phyloP scores from a whole-genome alignment of 1,140 invertebrate species.

The Pseudomyrmex gracilis region DNA sequence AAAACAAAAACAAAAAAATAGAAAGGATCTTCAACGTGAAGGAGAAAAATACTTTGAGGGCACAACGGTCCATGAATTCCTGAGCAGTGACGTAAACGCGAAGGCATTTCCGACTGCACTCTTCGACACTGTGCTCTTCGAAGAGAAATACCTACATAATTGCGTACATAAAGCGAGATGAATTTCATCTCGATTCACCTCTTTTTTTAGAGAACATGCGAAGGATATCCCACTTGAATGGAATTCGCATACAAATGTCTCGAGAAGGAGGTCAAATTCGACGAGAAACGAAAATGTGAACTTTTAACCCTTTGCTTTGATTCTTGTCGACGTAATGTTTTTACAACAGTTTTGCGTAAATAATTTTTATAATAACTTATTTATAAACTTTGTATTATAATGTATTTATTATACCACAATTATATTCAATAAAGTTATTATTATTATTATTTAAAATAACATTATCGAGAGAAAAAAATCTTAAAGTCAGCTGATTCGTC shows the following conservation, averaged over 20 bases:
- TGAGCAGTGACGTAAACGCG: conserved; percentile 80
- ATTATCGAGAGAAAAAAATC: too few relatives aligned
- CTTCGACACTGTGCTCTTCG: conserved; percentile 70
- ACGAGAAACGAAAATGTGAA: neutral
- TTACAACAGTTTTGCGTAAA: too few relatives aligned
- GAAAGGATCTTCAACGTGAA: conserved; percentile 51
- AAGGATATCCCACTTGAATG: neutral
- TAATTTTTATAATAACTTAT: too few relatives aligned
- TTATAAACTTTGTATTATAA: too few relatives aligned
- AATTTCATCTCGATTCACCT: neutral
- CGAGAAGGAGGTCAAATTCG: neutral
- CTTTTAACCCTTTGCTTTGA: too few relatives aligned
- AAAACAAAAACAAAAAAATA: neutral
- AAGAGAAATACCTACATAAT: conserved; percentile 72
- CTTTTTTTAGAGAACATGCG: neutral
- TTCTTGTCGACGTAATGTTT: too few relatives aligned
- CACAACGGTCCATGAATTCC: conserved; percentile 81
- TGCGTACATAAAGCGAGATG: conserved; percentile 63
- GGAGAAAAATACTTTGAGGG: conserved; percentile 67
- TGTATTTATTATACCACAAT: too few relatives aligned
- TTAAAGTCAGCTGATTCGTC: too few relatives aligned
- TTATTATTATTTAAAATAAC: too few relatives aligned
- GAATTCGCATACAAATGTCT: neutral
- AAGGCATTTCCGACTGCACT: conserved; percentile 84
- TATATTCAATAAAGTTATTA: too few relatives aligned